These are phyloP conservation scores for Semotilus atromaculatus DNA, from an alignment of 2,797 vertebrate genomes.

Conservation along the genomic window DNA sequence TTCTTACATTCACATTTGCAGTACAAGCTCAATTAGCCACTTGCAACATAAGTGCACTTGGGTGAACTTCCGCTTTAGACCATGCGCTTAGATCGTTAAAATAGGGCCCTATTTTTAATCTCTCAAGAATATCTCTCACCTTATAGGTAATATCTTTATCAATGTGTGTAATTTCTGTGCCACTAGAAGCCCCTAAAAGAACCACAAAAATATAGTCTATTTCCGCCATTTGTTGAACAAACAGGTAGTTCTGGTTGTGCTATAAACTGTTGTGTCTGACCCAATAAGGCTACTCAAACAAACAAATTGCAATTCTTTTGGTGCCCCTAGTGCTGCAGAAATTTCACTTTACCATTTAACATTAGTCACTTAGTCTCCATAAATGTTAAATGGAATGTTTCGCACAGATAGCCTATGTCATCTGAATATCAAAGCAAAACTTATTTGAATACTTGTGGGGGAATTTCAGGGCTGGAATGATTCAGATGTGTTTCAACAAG, in stretches of 20 bases:
- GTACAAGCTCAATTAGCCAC: too few relatives aligned
- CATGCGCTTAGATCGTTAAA: too few relatives aligned
- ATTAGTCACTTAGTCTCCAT: not conserved
- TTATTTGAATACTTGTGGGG: not conserved
- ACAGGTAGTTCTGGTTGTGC: not conserved
- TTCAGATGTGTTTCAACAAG: not conserved
- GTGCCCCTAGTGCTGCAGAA: not conserved
- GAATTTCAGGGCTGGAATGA: not conserved
- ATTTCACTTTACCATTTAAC: not conserved
- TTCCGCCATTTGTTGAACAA: not conserved
- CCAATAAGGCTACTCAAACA: not conserved
- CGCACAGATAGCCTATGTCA: not conserved
- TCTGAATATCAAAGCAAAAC: not conserved
- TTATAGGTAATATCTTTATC: not conserved
- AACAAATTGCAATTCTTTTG: not conserved
- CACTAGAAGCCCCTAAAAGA: not conserved
- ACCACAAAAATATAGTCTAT: not conserved
- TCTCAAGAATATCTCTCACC: not conserved
- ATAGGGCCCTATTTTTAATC: too few relatives aligned
- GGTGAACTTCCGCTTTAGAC: too few relatives aligned
- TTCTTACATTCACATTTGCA: too few relatives aligned
- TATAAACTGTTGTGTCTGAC: not conserved
- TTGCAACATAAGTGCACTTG: too few relatives aligned
- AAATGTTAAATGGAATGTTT: not conserved
- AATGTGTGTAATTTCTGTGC: not conserved